Percentiles rank a stretch among this genome's conserved stretches.
Conservation (phyloP, 2,797 vertebrate genomes). For the Cottoperca gobio region DNA sequence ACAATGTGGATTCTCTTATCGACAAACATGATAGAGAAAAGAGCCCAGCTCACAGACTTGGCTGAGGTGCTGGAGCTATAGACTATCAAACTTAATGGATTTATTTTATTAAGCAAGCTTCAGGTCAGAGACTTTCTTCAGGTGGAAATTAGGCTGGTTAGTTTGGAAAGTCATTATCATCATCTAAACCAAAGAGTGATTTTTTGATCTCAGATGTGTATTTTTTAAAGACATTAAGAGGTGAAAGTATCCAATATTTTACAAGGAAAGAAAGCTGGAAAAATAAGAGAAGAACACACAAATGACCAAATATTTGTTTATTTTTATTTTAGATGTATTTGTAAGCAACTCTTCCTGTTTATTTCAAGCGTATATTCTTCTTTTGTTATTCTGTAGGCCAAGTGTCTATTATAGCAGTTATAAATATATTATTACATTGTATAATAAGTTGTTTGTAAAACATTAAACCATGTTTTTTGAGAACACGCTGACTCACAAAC, state of each 20-base stretch:
- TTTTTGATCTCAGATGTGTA: not conserved
- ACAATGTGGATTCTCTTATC: too few relatives aligned
- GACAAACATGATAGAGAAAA: too few relatives aligned
- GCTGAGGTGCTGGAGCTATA: too few relatives aligned
- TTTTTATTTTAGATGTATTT: not conserved
- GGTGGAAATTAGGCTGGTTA: not conserved
- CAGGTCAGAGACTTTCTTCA: too few relatives aligned
- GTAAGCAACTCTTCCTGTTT: not conserved
- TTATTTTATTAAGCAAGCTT: too few relatives aligned
- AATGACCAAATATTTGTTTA: too few relatives aligned
- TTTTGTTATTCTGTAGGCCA: not conserved
- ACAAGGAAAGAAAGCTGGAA: not conserved
- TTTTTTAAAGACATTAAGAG: not conserved
- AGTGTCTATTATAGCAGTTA: not conserved
- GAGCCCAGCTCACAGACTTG: too few relatives aligned
- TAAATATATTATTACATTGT: not conserved
- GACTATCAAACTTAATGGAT: too few relatives aligned
- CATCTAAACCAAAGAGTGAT: not conserved
- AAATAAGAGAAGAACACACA: not conserved
- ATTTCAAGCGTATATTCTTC: not conserved
- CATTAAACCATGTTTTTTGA: slow-evolving; percentile 4
- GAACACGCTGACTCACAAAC: not conserved
- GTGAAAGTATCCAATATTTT: not conserved
- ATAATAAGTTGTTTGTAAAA: not conserved
- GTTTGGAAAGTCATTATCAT: not conserved